A percentile compares a stretch with the other conserved stretches of the same genome.
These are phyloP conservation scores for Neogobius melanostomus DNA, from an alignment of 2,113 vertebrate species.

Conservation along the genomic window DNA sequence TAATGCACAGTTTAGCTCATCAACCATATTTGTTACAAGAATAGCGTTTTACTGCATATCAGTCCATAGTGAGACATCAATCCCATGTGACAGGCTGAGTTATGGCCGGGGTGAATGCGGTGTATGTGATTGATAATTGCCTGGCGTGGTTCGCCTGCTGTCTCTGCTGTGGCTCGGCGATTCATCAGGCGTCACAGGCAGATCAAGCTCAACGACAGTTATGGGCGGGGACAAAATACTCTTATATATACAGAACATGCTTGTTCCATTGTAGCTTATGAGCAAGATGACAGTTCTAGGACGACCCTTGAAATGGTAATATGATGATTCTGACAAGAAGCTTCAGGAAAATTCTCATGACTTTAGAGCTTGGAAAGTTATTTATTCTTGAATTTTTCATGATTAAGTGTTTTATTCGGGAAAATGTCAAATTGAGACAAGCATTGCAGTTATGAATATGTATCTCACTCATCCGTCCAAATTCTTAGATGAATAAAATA, in stretches of 20 bases:
- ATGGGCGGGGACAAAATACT: slow-evolving; percentile 32
- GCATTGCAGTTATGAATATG: too few species aligned
- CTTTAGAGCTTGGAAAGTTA: too few species aligned
- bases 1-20: slow-evolving; percentile 12
- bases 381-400: too few species aligned
- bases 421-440: too few species aligned
- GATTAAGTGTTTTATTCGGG: too few species aligned
- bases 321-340: neutral
- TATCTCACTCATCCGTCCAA: too few species aligned
- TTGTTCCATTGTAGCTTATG: slow-evolving; percentile 42
- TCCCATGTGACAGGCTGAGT: slow-evolving; percentile 47
- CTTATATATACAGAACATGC: slow-evolving; percentile 1
- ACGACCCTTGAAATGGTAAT: slow-evolving; percentile 7
- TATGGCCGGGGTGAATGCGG: slow-evolving; percentile 34
- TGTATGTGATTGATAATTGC: slow-evolving; percentile 69
- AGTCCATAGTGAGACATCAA: slow-evolving; percentile 44
- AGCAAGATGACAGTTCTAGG: slow-evolving; percentile 29
- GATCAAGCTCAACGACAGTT: slow-evolving; percentile 56
- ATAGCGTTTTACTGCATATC: slow-evolving; percentile 23
- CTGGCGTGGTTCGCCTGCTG: slow-evolving; percentile 44
- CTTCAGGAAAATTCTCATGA: too few species aligned
- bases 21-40: slow-evolving; percentile 17
- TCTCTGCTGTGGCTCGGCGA: slow-evolving; percentile 50
- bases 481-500: too few species aligned
- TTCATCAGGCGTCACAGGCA: slow-evolving; percentile 63